These are phyloP conservation scores for Strix uralensis DNA, from an alignment of 2,113 vertebrate genomes.

Conservation along the genomic window DNA sequence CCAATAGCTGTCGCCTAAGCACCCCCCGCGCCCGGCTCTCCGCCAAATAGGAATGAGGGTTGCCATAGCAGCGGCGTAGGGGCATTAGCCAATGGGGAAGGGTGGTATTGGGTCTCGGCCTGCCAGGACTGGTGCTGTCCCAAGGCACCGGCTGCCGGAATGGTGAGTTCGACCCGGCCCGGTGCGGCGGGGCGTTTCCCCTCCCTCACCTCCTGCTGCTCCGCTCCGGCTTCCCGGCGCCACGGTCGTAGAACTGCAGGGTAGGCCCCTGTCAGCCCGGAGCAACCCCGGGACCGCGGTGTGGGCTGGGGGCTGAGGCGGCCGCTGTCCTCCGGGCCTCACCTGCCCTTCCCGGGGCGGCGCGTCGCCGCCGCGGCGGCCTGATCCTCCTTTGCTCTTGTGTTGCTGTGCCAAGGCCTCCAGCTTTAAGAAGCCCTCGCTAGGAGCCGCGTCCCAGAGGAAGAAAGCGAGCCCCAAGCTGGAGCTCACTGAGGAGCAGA, in stretches of 20 bases:
- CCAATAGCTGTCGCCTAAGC: background rate
- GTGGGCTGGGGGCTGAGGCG: background rate
- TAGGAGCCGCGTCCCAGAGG: conserved; percentile 75
- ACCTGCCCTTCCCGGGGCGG: background rate
- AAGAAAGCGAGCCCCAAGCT: conserved; percentile 80
- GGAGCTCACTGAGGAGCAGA: conserved; percentile 88
- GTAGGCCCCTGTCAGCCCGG: background rate
- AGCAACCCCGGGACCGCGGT: background rate
- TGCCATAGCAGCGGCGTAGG: background rate
- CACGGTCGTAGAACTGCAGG: background rate
- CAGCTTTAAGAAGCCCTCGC: conserved; percentile 77
- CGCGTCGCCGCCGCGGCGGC: background rate
- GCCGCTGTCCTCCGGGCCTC: background rate
- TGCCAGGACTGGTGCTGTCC: rapidly evolving
- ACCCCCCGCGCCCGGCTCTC: background rate
- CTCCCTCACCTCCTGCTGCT: too few relatives aligned
- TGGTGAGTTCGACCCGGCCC: background rate
- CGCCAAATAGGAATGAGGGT: background rate
- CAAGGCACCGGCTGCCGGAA: background rate
- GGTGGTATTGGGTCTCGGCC: background rate
- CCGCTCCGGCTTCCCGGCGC: background rate
- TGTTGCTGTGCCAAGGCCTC: conserved; percentile 70
- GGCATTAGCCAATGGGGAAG: background rate
- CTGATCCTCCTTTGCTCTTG: background rate
- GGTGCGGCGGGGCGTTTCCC: too few relatives aligned